These are phyloP conservation scores for Chaetorhynchus papuensis DNA, from an alignment of 2,113 vertebrate species.

Conservation along the genomic window DNA sequence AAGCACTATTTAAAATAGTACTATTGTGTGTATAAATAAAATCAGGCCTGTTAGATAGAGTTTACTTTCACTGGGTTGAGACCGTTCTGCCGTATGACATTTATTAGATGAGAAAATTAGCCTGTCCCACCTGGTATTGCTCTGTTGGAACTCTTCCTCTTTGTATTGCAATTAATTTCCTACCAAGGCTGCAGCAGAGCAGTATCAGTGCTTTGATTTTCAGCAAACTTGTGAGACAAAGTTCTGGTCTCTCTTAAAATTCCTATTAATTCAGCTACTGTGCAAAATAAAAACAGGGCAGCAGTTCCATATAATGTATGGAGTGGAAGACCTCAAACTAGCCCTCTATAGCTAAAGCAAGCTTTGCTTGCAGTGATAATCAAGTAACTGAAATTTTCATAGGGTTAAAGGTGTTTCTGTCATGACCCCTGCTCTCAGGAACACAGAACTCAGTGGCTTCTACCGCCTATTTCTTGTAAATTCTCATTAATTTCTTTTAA, in stretches of 20 bases:
- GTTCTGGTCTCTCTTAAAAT: background rate
- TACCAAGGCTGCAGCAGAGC: background rate
- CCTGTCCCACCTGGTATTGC: background rate
- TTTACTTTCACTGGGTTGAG: background rate
- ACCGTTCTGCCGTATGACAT: background rate
- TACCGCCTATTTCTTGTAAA: background rate
- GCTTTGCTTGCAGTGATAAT: background rate
- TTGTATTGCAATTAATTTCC: background rate
- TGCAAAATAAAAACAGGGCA: background rate
- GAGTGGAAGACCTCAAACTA: background rate
- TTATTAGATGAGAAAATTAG: background rate
- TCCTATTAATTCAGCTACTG: background rate
- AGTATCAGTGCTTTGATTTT: background rate
- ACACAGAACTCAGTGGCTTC: background rate
- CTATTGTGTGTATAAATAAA: background rate
- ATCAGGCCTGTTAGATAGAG: background rate
- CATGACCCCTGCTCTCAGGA: background rate
- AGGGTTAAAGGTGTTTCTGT: background rate
- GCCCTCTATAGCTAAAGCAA: background rate
- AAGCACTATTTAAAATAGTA: background rate
- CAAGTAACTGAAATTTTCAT: background rate
- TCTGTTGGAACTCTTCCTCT: background rate
- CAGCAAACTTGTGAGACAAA: background rate
- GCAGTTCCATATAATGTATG: background rate
- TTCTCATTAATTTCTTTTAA: conserved; percentile 16